These are phyloP conservation scores for Ammodytes marinus DNA, from an alignment of 2,113 vertebrate genomes.

Conservation along the genomic window DNA sequence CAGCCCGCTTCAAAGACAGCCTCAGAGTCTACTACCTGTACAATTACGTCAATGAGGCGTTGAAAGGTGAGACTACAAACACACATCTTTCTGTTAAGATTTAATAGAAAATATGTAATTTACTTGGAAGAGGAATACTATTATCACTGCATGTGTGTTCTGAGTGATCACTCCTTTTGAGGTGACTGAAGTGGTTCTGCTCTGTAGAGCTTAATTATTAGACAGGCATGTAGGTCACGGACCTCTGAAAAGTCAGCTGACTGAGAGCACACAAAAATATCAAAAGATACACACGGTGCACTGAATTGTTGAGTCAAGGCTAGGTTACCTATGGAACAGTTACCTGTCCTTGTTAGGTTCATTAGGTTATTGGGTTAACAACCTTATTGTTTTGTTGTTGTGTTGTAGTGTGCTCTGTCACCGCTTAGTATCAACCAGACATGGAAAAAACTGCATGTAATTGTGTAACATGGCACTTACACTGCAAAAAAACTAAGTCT, in stretches of 20 bases:
- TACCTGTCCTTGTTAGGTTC: slow-evolving; percentile 30
- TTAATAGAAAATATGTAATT: neutral
- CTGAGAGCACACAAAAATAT: slow-evolving; percentile 39
- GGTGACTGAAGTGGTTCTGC: neutral
- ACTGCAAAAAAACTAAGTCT: neutral
- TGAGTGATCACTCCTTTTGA: neutral
- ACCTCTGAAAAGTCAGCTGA: slow-evolving; percentile 62
- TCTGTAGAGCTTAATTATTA: slow-evolving; percentile 80
- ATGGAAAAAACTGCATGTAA: neutral
- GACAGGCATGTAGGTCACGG: slow-evolving; percentile 60
- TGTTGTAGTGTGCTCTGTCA: slow-evolving; percentile 6
- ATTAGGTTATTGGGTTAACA: neutral
- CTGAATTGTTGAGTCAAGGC: slow-evolving; percentile 6
- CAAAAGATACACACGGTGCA: slow-evolving; percentile 18
- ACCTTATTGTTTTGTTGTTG: neutral
- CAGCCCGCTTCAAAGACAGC: slow-evolving; percentile 86
- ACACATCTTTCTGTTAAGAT: neutral
- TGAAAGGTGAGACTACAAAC: slow-evolving; percentile 90
- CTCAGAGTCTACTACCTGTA: slow-evolving; percentile 92
- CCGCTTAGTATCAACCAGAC: slow-evolving; percentile 19
- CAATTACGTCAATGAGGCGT: slow-evolving; percentile 95
- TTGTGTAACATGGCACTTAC: neutral
- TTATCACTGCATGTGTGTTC: neutral
- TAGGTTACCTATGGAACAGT: neutral
- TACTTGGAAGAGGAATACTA: neutral